Percentiles rank a stretch among this genome's conserved stretches.
These are phyloP conservation scores for Centropus bengalensis DNA, from an alignment of 2,113 vertebrate genomes.

Conservation along the genomic window DNA sequence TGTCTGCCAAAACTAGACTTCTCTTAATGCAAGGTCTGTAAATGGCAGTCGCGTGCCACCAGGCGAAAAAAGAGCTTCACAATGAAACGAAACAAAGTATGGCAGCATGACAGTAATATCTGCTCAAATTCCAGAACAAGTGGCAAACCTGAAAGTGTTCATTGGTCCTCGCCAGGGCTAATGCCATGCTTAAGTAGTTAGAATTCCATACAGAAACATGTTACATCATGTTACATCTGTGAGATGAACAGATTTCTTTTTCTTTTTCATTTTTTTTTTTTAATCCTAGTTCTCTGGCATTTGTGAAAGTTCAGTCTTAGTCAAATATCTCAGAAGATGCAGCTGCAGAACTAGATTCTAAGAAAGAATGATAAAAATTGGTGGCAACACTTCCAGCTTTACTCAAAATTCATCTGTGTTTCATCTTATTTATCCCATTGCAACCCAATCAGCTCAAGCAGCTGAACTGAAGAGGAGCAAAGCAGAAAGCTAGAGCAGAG, in stretches of 20 bases:
- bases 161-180: background rate
- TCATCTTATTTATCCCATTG: background rate
- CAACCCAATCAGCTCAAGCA: background rate
- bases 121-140: background rate
- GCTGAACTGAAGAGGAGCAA: background rate
- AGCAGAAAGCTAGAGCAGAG: background rate
- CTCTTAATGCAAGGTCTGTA: background rate
- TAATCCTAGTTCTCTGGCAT: background rate
- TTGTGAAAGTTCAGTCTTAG: background rate
- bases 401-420: background rate
- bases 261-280: background rate
- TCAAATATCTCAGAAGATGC: background rate
- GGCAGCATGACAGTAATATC: background rate
- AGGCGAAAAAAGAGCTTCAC: background rate
- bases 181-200: background rate
- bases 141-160: background rate
- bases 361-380: slow-evolving; percentile 1
- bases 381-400: background rate
- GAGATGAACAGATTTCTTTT: background rate
- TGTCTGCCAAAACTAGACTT: background rate
- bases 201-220: background rate
- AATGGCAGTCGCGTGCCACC: background rate
- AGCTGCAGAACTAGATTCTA: slow-evolving; percentile 5
- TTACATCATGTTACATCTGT: background rate
- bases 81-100: background rate